A percentile compares a stretch with the other conserved stretches of the same genome.
These are phyloP conservation scores for Urocolius indicus DNA, from an alignment of 2,113 vertebrate genomes.

Conservation along the genomic window DNA sequence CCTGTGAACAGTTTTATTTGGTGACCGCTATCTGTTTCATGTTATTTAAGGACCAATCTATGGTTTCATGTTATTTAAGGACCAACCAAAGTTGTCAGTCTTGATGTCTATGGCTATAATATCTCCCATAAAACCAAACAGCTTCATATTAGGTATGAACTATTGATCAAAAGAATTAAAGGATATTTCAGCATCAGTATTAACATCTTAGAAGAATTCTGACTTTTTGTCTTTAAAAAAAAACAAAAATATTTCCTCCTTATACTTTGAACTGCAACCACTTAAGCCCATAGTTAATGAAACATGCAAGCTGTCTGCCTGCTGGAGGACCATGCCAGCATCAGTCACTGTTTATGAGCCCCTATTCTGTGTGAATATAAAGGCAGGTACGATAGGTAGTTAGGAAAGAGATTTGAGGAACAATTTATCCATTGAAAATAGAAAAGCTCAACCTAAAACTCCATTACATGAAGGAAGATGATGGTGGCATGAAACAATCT, in stretches of 20 bases:
- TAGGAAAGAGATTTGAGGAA: background rate
- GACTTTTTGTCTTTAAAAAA: background rate
- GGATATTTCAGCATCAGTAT: background rate
- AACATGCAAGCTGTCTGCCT: background rate
- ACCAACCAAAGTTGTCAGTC: background rate
- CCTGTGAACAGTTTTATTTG: background rate
- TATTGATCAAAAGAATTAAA: background rate
- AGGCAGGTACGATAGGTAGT: background rate
- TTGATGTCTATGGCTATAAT: background rate
- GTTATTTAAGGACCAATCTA: background rate
- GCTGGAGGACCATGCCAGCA: background rate
- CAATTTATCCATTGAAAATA: background rate
- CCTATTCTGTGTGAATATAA: rapidly evolving
- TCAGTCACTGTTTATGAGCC: background rate
- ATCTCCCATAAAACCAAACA: background rate
- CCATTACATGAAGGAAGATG: background rate
- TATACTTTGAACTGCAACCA: background rate
- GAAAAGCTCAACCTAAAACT: background rate
- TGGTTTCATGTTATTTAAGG: background rate
- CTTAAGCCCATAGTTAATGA: background rate
- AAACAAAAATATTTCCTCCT: background rate
- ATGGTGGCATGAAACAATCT: background rate
- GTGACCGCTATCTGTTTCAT: background rate
- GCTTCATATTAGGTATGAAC: background rate
- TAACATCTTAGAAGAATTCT: background rate